Evolutionary conservation across 1,140 invertebrate genomes (phyloP).

Genomic region (Drosophila pachea): DNA sequence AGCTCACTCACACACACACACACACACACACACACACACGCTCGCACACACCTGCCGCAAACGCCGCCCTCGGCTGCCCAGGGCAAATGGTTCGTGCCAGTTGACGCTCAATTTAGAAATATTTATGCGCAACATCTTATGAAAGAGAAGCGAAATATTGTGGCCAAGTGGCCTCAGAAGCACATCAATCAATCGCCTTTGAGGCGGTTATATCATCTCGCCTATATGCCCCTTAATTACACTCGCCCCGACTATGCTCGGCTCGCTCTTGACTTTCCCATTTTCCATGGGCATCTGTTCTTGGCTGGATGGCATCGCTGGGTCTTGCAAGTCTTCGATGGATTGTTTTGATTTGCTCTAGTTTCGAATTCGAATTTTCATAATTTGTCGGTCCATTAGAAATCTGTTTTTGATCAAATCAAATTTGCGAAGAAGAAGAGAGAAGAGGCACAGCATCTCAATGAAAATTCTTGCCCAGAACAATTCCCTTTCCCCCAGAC

Average conservation of each 20-base stretch:
- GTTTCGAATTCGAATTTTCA: not conserved
- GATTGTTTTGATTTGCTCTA: conserved; percentile 9
- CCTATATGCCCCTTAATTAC: conserved; percentile 28
- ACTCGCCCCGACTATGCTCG: conserved; percentile 1
- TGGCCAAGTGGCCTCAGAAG: conserved; percentile 18
- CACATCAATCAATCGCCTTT: conserved; percentile 37
- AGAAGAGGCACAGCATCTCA: no score
- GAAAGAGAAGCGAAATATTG: not conserved
- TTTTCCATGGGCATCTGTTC: no score
- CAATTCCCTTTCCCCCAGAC: no score
- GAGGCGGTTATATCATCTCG: conserved; percentile 23
- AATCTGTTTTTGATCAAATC: conserved; percentile 42
- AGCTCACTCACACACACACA: conserved; percentile 9
- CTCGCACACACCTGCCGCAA: conserved; percentile 14
- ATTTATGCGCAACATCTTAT: conserved; percentile 28
- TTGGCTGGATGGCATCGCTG: no score
- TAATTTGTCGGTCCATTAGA: conserved; percentile 14
- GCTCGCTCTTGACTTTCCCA: conserved; percentile 7
- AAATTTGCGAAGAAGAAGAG: conserved; percentile 6
- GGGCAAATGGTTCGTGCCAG: conserved; percentile 41
- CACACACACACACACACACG: conserved; percentile 5
- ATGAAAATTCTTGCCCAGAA: no score
- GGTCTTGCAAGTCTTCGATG: conserved; percentile 24
- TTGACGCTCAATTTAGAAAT: conserved; percentile 43
- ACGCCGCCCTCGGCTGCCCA: conserved; percentile 27